phyloP scores from a whole-genome alignment of 2,113 vertebrate species.

The Chauna torquata region DNA sequence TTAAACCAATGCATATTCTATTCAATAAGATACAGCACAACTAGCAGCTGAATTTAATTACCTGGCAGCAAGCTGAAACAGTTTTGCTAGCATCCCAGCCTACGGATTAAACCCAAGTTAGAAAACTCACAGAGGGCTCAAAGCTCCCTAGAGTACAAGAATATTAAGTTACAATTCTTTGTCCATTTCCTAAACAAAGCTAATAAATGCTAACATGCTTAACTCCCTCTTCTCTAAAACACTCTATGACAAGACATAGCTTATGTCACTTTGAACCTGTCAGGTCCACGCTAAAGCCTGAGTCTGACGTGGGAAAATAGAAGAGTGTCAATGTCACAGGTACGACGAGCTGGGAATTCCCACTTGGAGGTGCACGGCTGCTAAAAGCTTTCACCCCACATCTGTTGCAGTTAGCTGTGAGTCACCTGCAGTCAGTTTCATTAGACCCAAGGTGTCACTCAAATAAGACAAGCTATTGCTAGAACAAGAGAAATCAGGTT shows the following conservation, averaged over 20 bases:
- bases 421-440: constrained; percentile 70
- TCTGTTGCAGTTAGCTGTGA: constrained; percentile 63
- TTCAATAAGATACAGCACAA: not conserved
- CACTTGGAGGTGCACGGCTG: constrained; percentile 48
- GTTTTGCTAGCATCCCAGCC: not conserved
- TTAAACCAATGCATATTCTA: not conserved
- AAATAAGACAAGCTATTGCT: constrained; percentile 66
- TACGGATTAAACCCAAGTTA: not conserved
- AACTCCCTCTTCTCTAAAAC: constrained; percentile 21
- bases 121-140: not conserved
- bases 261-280: constrained; percentile 56
- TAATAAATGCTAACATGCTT: not conserved
- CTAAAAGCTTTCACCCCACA: constrained; percentile 69
- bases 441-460: constrained; percentile 64
- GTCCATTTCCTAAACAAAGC: constrained; percentile 32
- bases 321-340: constrained; percentile 45
- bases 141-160: not conserved
- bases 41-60: not conserved
- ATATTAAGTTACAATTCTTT: not conserved
- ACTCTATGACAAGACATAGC: not conserved
- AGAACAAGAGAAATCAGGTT: constrained; percentile 67
- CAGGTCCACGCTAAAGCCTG: constrained; percentile 48
- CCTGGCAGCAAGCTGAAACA: not conserved
- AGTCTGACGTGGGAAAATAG: constrained; percentile 42
- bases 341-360: constrained; percentile 64